phyloP scores from a whole-genome alignment of 1,140 invertebrate species.

The Platyura marginata region DNA sequence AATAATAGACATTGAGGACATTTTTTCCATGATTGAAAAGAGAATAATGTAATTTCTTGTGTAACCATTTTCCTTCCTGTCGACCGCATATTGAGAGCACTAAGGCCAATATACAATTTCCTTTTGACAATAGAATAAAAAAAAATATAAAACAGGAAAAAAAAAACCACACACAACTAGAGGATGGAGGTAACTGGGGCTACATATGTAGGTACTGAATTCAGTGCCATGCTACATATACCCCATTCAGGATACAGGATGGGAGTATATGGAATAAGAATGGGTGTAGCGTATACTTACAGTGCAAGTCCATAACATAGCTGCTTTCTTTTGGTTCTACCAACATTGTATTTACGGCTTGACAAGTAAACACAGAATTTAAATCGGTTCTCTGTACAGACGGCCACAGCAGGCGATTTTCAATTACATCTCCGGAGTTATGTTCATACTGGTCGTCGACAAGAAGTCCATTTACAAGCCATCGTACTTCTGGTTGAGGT shows the following conservation, averaged over 20 bases:
- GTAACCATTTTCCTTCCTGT: too few relatives aligned
- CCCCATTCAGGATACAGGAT: too few relatives aligned
- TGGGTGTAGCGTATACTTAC: slow-evolving; percentile 39
- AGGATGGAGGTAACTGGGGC: too few relatives aligned
- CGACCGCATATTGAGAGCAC: too few relatives aligned
- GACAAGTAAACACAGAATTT: slow-evolving; percentile 64
- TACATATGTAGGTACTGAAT: too few relatives aligned
- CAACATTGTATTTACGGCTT: slow-evolving; percentile 63
- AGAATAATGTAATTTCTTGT: too few relatives aligned
- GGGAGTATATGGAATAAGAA: slow-evolving; percentile 2
- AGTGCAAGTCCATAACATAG: slow-evolving; percentile 57
- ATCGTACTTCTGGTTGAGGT: slow-evolving; percentile 41
- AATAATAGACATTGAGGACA: too few relatives aligned
- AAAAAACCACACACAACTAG: too few relatives aligned
- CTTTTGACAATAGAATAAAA: too few relatives aligned
- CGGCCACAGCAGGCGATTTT: slow-evolving; percentile 59
- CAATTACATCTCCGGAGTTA: slow-evolving; percentile 65
- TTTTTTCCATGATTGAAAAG: too few relatives aligned
- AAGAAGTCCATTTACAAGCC: slow-evolving; percentile 54
- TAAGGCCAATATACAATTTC: too few relatives aligned
- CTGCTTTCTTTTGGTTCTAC: slow-evolving; percentile 54
- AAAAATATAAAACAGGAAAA: too few relatives aligned
- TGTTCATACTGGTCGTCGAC: slow-evolving; percentile 66
- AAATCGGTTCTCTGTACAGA: slow-evolving; percentile 57
- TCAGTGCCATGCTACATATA: not conserved